Percentiles rank a stretch among this genome's conserved stretches.
These are phyloP conservation scores for Hydrozoanthus tunicans DNA, from an alignment of 64 coral and sea anemone genomes.

Conservation along the genomic window DNA sequence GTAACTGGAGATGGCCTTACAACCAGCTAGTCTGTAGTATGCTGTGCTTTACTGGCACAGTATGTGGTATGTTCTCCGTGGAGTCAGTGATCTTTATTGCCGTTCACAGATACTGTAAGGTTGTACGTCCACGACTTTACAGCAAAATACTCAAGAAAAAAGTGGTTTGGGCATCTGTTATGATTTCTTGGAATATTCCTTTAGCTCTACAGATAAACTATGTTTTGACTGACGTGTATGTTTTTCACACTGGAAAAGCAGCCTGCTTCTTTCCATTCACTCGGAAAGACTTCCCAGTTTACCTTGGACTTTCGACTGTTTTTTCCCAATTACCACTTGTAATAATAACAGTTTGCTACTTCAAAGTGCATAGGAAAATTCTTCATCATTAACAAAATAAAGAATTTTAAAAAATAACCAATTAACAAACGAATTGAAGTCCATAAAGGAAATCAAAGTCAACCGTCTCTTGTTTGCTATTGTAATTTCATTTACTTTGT, in stretches of 20 bases:
- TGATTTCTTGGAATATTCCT: slow-evolving; percentile 22
- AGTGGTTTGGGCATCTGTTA: not conserved
- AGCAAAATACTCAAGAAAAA: slow-evolving; percentile 37
- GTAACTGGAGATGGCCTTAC: not conserved
- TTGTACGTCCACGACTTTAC: not conserved
- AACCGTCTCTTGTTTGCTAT: not conserved
- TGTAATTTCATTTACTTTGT: slow-evolving; percentile 4
- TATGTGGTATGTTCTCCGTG: not conserved
- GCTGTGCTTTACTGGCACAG: not conserved
- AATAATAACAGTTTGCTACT: not conserved
- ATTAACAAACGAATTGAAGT: not conserved
- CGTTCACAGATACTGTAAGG: not conserved
- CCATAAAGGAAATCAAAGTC: slow-evolving; percentile 30
- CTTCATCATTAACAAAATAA: not conserved
- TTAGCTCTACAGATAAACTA: not conserved
- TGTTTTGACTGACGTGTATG: not conserved
- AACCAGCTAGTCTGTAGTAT: not conserved
- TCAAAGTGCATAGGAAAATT: slow-evolving; percentile 26
- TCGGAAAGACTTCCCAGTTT: not conserved
- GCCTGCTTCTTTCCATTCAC: slow-evolving; percentile 20
- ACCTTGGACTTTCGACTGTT: not conserved
- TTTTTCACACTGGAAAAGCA: slow-evolving; percentile 61
- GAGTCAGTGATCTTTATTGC: not conserved
- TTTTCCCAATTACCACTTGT: slow-evolving; percentile 14
- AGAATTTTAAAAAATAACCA: not conserved